These are phyloP conservation scores for Siniperca obscura DNA, from an alignment of 2,797 vertebrate genomes.

Conservation along the genomic window DNA sequence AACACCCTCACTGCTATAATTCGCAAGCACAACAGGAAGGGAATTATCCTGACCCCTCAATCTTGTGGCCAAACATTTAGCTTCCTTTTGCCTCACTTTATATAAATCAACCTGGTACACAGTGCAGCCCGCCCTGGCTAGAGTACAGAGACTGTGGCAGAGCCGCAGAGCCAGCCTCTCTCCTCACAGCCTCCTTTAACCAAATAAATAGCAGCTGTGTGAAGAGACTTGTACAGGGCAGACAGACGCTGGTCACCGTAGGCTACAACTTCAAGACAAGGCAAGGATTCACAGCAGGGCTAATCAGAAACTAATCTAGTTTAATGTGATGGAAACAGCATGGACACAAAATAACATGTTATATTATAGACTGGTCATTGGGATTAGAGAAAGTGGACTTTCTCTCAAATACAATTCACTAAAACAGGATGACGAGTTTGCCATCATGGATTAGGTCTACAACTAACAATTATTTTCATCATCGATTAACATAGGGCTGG, in stretches of 20 bases:
- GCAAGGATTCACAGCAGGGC: not conserved
- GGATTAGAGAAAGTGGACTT: not conserved
- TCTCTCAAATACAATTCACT: not conserved
- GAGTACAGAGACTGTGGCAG: slow-evolving; percentile 33
- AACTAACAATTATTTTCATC: not conserved
- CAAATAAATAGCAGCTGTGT: slow-evolving; percentile 72
- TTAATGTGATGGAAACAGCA: not conserved
- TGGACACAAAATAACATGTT: not conserved
- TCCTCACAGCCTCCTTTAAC: slow-evolving; percentile 56
- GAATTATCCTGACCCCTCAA: slow-evolving; percentile 59
- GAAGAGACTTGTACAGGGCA: slow-evolving; percentile 17
- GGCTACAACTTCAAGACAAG: not conserved
- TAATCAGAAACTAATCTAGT: not conserved
- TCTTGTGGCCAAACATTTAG: slow-evolving; percentile 68
- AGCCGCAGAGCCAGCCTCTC: slow-evolving; percentile 31
- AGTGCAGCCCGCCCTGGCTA: slow-evolving; percentile 36
- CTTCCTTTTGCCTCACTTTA: slow-evolving; percentile 64
- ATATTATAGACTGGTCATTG: not conserved
- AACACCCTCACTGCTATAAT: slow-evolving; percentile 41
- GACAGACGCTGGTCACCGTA: slow-evolving; percentile 18
- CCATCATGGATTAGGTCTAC: not conserved
- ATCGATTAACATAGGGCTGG: not conserved
- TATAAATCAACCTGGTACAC: slow-evolving; percentile 62
- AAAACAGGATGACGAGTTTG: not conserved
- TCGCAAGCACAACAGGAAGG: slow-evolving; percentile 62